phyloP scores from a whole-genome alignment of 2,888 invertebrate genomes.

The Microplitis deprimator region DNA sequence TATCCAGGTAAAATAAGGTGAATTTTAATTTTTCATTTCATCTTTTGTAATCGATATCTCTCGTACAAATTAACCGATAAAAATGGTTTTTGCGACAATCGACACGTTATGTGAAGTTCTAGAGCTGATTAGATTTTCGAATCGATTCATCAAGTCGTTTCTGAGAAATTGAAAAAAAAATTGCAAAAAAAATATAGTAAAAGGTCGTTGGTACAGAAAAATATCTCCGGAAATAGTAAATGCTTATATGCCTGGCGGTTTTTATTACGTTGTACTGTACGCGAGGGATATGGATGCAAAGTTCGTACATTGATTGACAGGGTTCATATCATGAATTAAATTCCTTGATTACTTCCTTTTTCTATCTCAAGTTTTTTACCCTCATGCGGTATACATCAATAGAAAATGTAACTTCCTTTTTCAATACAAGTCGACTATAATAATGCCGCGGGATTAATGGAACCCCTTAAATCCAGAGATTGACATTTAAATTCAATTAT shows the following conservation, averaged over 20 bases:
- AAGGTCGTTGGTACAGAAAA: neutral
- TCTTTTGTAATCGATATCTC: too few relatives aligned
- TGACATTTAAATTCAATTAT: slow-evolving; percentile 8
- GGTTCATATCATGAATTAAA: slow-evolving; percentile 29
- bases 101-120: too few relatives aligned
- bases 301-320: neutral
- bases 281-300: neutral
- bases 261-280: neutral
- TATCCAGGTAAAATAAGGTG: too few relatives aligned
- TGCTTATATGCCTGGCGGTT: neutral
- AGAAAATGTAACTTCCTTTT: neutral
- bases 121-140: too few relatives aligned
- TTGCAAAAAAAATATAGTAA: neutral
- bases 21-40: too few relatives aligned
- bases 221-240: neutral
- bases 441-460: slow-evolving; percentile 5
- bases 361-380: slow-evolving; percentile 4
- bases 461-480: slow-evolving; percentile 14
- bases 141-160: too few relatives aligned
- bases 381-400: slow-evolving; percentile 23
- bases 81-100: too few relatives aligned
- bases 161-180: neutral
- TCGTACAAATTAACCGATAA: too few relatives aligned
- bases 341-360: slow-evolving; percentile 1
- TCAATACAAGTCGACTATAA: neutral